phyloP scores from a whole-genome alignment of 2,797 vertebrate species.

The Decapterus maruadsi region DNA sequence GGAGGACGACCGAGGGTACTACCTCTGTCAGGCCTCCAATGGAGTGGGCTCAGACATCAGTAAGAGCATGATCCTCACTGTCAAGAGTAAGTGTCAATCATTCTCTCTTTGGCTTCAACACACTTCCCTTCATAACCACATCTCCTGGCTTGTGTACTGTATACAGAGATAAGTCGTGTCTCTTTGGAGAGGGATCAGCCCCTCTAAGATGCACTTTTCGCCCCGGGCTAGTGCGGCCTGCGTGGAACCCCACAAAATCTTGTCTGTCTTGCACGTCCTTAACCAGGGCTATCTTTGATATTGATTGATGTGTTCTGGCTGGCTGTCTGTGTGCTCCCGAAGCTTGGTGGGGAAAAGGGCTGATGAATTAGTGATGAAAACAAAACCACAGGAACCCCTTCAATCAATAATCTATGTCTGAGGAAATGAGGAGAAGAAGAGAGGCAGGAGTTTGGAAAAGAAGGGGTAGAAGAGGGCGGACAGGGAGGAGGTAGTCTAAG shows the following conservation, averaged over 20 bases:
- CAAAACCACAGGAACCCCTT: conserved; percentile 79
- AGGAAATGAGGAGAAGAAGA: conserved; percentile 54
- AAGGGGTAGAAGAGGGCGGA: conserved; percentile 38
- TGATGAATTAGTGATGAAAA: conserved; percentile 84
- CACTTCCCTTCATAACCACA: conserved; percentile 41
- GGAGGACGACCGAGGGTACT: conserved; percentile 97
- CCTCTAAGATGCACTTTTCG: conserved; percentile 64
- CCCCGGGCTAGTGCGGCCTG: conserved; percentile 62
- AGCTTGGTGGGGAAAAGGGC: conserved; percentile 64
- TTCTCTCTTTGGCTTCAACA: conserved; percentile 34
- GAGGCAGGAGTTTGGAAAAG: conserved; percentile 37
- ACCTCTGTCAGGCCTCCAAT: conserved; percentile 99
- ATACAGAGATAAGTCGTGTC: conserved; percentile 35
- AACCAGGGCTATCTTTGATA: conserved; percentile 57
- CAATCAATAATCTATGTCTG: conserved; percentile 78
- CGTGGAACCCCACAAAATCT: conserved; percentile 57
- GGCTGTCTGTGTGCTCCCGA: conserved; percentile 52
- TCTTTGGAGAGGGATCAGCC: conserved; percentile 52
- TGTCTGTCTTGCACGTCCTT: conserved; percentile 52
- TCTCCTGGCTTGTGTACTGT: conserved; percentile 34
- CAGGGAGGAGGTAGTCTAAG: conserved; percentile 49
- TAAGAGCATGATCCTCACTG: conserved; percentile 99
- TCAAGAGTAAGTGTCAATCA: conserved; percentile 86
- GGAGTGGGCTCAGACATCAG: conserved; percentile 99
- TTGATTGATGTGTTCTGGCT: conserved; percentile 73